Evolutionary conservation across 2,888 invertebrate genomes (phyloP).

Genomic region (Synanthedon andrenaeformis): DNA sequence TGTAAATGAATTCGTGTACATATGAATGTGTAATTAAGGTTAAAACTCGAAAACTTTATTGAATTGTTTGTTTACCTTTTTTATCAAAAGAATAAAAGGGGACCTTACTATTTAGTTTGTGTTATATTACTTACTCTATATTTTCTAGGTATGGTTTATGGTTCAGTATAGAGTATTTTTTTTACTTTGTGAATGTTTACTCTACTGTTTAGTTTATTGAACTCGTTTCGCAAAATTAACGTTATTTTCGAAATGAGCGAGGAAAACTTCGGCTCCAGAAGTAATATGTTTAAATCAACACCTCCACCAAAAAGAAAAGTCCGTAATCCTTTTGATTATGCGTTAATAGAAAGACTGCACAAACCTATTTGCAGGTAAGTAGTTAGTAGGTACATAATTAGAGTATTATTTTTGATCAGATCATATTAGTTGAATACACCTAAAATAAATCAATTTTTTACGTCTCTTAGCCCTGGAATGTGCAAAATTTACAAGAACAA

Average conservation of each 20-base stretch:
- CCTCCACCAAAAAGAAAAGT: constrained; percentile 59
- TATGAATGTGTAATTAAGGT: too few relatives aligned
- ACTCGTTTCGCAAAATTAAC: constrained; percentile 13
- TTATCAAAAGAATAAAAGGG: too few relatives aligned
- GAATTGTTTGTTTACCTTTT: too few relatives aligned
- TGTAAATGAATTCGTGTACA: too few relatives aligned
- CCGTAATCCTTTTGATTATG: constrained; percentile 77
- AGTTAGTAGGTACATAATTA: neutral
- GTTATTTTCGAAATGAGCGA: constrained; percentile 59
- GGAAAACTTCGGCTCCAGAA: constrained; percentile 41
- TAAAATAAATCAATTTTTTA: neutral
- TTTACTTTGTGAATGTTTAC: neutral
- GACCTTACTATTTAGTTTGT: too few relatives aligned
- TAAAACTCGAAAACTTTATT: too few relatives aligned
- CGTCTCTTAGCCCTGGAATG: constrained; percentile 50
- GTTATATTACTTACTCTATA: too few relatives aligned
- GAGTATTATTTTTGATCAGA: neutral
- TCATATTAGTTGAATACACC: neutral
- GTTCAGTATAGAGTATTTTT: neutral
- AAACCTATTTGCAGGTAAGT: constrained; percentile 77
- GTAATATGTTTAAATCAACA: constrained; percentile 38
- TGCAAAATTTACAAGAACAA: constrained; percentile 62
- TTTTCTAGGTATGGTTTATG: too few relatives aligned
- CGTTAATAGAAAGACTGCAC: constrained; percentile 73
- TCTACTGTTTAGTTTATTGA: neutral